A percentile compares a stretch with the other conserved stretches of the same genome.
These are phyloP conservation scores for Halcyon smyrnensis DNA, from an alignment of 2,797 vertebrate genomes.

Conservation along the genomic window DNA sequence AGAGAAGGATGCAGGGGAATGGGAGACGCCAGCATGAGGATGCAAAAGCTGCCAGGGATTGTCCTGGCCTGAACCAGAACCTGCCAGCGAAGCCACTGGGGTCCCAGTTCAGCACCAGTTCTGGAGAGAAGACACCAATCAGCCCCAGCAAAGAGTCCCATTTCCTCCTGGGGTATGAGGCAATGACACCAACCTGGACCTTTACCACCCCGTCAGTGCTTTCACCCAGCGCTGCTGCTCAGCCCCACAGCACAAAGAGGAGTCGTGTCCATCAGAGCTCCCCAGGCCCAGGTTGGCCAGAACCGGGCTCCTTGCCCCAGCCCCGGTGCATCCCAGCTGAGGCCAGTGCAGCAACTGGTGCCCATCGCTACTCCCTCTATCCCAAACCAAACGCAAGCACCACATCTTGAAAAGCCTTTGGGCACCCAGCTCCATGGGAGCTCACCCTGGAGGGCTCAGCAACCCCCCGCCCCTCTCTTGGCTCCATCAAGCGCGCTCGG, in stretches of 20 bases:
- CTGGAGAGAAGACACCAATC: rapidly evolving
- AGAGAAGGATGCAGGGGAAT: not conserved
- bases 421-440: not conserved
- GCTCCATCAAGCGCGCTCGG: not conserved
- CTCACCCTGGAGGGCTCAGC: rapidly evolving
- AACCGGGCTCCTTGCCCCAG: not conserved
- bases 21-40: not conserved
- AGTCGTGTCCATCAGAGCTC: not conserved
- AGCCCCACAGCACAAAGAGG: rapidly evolving
- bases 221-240: not conserved
- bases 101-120: rapidly evolving
- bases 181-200: not conserved
- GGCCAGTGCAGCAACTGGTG: not conserved
- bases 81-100: not conserved
- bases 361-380: not conserved
- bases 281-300: not conserved
- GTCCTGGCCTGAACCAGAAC: not conserved
- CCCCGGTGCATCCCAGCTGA: not conserved
- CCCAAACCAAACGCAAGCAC: not conserved
- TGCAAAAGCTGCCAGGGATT: rapidly evolving
- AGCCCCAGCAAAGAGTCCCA: not conserved
- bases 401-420: rapidly evolving
- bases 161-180: not conserved
- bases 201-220: not conserved
- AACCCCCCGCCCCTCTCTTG: not conserved